phyloP scores from a whole-genome alignment of 2,113 vertebrate species.

The Mohoua ochrocephala region DNA sequence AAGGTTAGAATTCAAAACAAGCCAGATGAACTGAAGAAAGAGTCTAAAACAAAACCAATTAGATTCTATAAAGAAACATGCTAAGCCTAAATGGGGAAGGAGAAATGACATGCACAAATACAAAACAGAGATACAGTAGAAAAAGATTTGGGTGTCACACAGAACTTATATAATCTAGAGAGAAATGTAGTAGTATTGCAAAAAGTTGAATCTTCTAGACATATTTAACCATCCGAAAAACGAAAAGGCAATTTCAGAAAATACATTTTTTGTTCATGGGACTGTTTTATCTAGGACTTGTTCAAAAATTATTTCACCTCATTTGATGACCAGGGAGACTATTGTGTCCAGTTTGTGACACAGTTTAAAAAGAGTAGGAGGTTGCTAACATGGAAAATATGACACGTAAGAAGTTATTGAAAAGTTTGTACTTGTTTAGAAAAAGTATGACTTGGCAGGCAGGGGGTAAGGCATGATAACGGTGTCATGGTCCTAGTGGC shows the following conservation, averaged over 20 bases:
- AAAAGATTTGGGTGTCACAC: background rate
- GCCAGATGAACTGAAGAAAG: background rate
- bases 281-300: background rate
- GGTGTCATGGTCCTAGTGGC: background rate
- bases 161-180: background rate
- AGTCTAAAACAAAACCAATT: background rate
- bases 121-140: background rate
- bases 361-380: background rate
- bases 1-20: background rate
- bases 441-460: background rate
- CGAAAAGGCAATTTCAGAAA: background rate
- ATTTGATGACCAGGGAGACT: background rate
- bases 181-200: background rate
- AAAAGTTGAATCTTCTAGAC: background rate
- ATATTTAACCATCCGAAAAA: background rate
- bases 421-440: background rate
- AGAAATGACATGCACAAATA: background rate
- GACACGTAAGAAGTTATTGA: background rate
- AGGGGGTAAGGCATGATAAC: background rate
- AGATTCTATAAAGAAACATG: background rate
- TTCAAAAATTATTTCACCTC: background rate
- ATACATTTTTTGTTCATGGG: background rate
- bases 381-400: background rate
- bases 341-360: background rate
- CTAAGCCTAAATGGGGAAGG: background rate